phyloP scores from a whole-genome alignment of 2,888 invertebrate species.

The Luperina nickerlii region DNA sequence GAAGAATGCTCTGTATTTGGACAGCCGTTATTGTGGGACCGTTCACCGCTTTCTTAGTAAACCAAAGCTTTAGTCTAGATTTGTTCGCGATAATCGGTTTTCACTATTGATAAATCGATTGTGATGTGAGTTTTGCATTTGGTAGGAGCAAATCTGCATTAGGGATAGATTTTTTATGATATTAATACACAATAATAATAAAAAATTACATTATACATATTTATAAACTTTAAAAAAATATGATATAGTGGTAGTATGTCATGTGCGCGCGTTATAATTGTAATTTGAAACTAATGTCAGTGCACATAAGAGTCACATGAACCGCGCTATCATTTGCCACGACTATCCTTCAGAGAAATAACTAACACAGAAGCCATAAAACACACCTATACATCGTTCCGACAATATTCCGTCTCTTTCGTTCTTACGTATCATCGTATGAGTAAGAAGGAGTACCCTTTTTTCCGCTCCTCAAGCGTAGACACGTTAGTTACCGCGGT shows the following conservation, averaged over 20 bases:
- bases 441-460: too few relatives aligned
- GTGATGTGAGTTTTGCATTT: conserved; percentile 5
- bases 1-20: background rate
- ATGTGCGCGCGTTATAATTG: background rate
- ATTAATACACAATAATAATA: background rate
- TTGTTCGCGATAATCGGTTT: conserved; percentile 8
- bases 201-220: too few relatives aligned
- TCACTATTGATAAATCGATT: background rate
- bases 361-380: too few relatives aligned
- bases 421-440: too few relatives aligned
- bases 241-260: background rate
- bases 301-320: background rate
- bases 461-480: too few relatives aligned
- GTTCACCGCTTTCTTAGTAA: background rate
- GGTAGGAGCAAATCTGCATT: conserved; percentile 7
- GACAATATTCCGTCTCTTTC: too few relatives aligned
- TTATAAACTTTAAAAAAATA: too few relatives aligned
- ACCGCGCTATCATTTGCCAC: background rate
- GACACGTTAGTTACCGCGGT: too few relatives aligned
- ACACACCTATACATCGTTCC: too few relatives aligned
- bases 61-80: background rate
- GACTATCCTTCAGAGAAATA: background rate
- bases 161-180: background rate
- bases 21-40: background rate
- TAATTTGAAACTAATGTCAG: background rate